Evolutionary conservation across 2,888 invertebrate species (phyloP).

Genomic region (Azorinus chamasolen): DNA sequence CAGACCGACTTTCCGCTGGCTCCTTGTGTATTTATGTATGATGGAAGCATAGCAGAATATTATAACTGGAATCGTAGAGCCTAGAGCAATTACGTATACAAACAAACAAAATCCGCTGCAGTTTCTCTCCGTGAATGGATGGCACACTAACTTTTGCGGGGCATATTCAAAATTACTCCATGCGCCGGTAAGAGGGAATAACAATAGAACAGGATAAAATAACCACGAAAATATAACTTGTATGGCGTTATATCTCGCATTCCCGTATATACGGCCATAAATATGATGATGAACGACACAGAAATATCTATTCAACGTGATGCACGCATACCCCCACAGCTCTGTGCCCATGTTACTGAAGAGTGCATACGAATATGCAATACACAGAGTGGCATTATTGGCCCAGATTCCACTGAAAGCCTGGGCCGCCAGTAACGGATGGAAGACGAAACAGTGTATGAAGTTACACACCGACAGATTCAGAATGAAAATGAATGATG

Average conservation of each 20-base stretch:
- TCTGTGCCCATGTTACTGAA: conserved; percentile 65
- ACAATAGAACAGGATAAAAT: conserved; percentile 61
- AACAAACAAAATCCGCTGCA: conserved; percentile 62
- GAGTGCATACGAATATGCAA: conserved; percentile 58
- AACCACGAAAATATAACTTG: conserved; percentile 63
- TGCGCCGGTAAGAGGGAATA: conserved; percentile 60
- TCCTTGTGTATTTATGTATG: conserved; percentile 52
- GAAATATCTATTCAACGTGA: conserved; percentile 69
- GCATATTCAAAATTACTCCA: conserved; percentile 69
- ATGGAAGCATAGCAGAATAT: conserved; percentile 61
- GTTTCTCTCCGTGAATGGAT: conserved; percentile 57
- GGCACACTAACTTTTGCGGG: conserved; percentile 64
- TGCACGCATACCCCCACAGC: conserved; percentile 64
- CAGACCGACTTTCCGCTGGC: conserved; percentile 45
- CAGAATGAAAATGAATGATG: conserved; percentile 65
- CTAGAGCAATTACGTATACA: conserved; percentile 46
- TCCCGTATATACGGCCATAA: conserved; percentile 60
- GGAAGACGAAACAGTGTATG: conserved; percentile 53
- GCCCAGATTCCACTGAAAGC: conserved; percentile 53
- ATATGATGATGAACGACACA: conserved; percentile 62
- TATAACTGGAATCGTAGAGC: conserved; percentile 54
- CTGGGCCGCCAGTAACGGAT: conserved; percentile 53
- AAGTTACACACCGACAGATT: conserved; percentile 66
- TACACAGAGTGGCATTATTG: conserved; percentile 39
- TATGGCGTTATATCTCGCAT: conserved; percentile 29